These are phyloP conservation scores for Dryadula phaetusa DNA, from an alignment of 2,888 invertebrate genomes.

Conservation along the genomic window DNA sequence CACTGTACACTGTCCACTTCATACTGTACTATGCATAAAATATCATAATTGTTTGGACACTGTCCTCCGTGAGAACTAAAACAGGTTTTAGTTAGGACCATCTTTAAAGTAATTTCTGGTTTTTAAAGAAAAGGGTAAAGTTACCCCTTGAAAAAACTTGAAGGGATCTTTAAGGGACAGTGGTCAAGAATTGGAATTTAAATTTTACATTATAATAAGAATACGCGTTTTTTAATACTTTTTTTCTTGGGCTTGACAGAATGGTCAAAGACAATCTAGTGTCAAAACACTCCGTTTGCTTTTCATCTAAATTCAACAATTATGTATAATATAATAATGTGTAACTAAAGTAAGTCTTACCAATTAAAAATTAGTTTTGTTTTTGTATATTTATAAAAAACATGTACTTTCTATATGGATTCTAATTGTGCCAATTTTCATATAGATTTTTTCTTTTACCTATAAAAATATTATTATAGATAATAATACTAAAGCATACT, in stretches of 20 bases:
- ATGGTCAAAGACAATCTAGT: no score
- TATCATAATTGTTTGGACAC: constrained; percentile 30
- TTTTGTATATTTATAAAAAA: no score
- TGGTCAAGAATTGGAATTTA: constrained; percentile 30
- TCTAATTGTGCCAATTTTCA: no score
- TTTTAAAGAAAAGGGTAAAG: constrained; percentile 32
- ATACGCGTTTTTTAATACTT: neutral
- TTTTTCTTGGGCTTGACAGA: no score
- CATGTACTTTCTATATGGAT: no score
- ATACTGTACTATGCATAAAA: constrained; percentile 28
- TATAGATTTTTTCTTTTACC: no score
- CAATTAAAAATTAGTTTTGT: no score
- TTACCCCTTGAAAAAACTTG: constrained; percentile 38
- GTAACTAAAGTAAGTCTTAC: no score
- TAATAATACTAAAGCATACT: neutral
- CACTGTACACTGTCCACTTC: constrained; percentile 32
- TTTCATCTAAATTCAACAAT: no score
- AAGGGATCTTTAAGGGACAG: constrained; percentile 43
- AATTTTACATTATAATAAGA: neutral
- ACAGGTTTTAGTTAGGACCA: constrained; percentile 41
- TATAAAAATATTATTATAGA: no score
- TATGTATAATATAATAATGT: no score
- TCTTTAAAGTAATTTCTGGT: constrained; percentile 29
- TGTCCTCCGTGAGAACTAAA: constrained; percentile 47
- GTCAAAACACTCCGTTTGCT: no score